Base-by-base conservation (phyloP, 2,113 vertebrate genomes). In the Vicugna pacos region DNA sequence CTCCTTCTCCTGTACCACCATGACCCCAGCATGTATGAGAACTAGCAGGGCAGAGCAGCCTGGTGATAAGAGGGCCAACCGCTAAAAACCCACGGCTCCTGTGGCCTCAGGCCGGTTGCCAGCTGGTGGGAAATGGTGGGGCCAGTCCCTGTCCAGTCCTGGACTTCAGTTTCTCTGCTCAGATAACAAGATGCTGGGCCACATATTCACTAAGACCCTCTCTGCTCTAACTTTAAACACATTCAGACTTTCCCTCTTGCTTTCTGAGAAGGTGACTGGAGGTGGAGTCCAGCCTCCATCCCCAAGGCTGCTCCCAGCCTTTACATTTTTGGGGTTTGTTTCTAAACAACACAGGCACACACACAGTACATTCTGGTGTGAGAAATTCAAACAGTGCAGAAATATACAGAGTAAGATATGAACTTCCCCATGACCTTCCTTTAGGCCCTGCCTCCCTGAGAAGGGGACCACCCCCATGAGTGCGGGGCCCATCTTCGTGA, bases 401-500 rank as follows among this genome's bases (percentile, higher is more conserved):
- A 32, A n/a, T 13, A 6, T 2, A 14, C 38, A 8, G 54, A 26
- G 50, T 2, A 12, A 46, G 60, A 24, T 1, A 7, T 9, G 80
- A 82, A 20, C 46, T 10, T 54, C 56, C 65, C 26, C 1, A 1
- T 26, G 42, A 46, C 60, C 42, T 84, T 48, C 70, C n/a, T 50
- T 46, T 35, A 52, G 12, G 24, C 22, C 30, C 69, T 16, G n/a
- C 67, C 46, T 46, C 65, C 24, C 28, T 70, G 6, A 22, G 1
- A 3, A 52, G 56, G n/a, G 2, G 30, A 54, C 10, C 3, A 5
- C 16, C 56, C 28, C 16, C 6, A 38, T n/a, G 60, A 3, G 26
- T 4, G 62, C 26, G 7, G 46, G 11, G 38, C 8, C 16, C 10
- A 15, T 8, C 24, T 38, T 14, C 2, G 16, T 1, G 13, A 2